phyloP scores from a whole-genome alignment of 2,797 vertebrate species.

The Todus mexicanus region DNA sequence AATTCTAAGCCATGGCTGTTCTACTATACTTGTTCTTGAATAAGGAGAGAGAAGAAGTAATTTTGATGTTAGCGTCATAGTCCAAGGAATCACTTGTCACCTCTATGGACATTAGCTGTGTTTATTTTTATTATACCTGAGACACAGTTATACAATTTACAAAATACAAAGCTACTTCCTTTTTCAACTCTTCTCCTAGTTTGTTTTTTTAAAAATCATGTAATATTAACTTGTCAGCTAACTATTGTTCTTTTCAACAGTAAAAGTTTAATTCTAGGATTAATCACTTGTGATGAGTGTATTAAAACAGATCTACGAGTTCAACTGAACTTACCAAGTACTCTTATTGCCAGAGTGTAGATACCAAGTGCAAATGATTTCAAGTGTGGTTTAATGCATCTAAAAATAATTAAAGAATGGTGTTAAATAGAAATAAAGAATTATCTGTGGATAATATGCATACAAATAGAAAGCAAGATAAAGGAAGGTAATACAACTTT shows the following conservation, averaged over 20 bases:
- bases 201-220: neutral
- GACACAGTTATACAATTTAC: neutral
- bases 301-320: neutral
- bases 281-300: neutral
- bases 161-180: neutral
- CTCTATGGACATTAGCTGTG: neutral
- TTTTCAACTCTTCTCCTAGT: neutral
- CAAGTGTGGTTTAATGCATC: conserved; percentile 88
- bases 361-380: conserved; percentile 92
- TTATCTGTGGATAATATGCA: neutral
- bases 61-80: neutral
- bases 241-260: neutral
- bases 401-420: conserved; percentile 51
- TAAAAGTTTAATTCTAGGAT: neutral
- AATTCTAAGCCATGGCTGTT: neutral
- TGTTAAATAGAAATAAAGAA: neutral
- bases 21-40: neutral
- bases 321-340: conserved; percentile 83
- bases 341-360: conserved; percentile 87
- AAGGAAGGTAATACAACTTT: neutral
- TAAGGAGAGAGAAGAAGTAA: neutral
- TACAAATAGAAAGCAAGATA: neutral
- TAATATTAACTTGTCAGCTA: neutral
- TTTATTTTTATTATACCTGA: neutral
- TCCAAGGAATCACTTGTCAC: neutral